A percentile compares a stretch with the other conserved stretches of the same genome.
phyloP scores from a whole-genome alignment of 1,140 invertebrate genomes.

The Elymnias hypermnestra region DNA sequence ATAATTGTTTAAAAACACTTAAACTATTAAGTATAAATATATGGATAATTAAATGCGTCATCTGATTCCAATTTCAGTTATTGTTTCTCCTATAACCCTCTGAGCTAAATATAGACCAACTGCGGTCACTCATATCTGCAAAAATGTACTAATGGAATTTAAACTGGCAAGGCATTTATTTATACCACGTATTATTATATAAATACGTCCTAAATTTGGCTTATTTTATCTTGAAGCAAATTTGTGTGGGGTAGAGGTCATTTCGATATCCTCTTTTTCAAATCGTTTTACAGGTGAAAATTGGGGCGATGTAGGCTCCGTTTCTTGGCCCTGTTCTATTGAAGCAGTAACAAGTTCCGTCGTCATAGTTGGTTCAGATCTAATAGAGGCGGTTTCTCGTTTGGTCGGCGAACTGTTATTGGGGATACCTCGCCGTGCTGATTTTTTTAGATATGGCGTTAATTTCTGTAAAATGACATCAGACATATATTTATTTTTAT shows the following conservation, averaged over 20 bases:
- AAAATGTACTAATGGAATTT: too few relatives aligned
- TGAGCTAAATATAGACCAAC: too few relatives aligned
- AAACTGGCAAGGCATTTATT: too few relatives aligned
- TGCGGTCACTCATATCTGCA: too few relatives aligned
- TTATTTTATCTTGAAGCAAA: background rate
- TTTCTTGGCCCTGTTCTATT: constrained; percentile 46
- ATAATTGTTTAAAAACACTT: too few relatives aligned
- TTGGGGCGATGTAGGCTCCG: constrained; percentile 41
- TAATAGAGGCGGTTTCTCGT: constrained; percentile 39
- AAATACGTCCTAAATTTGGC: too few relatives aligned
- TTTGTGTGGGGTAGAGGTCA: constrained; percentile 19
- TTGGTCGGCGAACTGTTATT: constrained; percentile 37
- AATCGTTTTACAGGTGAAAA: constrained; percentile 34
- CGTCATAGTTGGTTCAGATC: constrained; percentile 52
- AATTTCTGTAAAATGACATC: constrained; percentile 58
- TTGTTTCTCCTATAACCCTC: too few relatives aligned
- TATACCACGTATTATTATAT: too few relatives aligned
- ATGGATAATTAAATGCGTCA: constrained; percentile 12
- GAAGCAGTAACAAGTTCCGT: constrained; percentile 57
- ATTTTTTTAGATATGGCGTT: constrained; percentile 45
- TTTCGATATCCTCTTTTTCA: constrained; percentile 30
- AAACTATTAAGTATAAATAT: constrained; percentile 3
- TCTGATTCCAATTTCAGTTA: background rate
- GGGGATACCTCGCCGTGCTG: constrained; percentile 9
- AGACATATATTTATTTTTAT: too few relatives aligned